A percentile compares a stretch with the other conserved stretches of the same genome.
Conservation (phyloP, 1,140 invertebrate genomes). For the Magallana gigas region DNA sequence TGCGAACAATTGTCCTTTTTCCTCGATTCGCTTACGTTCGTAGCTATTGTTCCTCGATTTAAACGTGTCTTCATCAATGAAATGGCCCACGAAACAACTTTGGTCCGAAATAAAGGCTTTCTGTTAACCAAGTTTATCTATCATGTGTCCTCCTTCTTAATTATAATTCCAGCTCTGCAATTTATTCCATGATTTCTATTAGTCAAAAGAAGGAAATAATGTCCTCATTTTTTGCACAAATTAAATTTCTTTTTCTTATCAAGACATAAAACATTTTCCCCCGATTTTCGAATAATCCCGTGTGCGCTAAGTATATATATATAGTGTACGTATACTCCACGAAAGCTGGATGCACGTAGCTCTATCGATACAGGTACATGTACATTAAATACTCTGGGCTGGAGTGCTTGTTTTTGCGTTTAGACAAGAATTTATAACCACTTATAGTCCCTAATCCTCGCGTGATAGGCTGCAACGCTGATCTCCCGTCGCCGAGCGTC, state of each 20-base stretch:
- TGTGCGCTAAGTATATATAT: neutral
- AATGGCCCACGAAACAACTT: no score
- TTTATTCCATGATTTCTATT: no score
- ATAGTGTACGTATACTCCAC: neutral
- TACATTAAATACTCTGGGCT: slow-evolving; percentile 7
- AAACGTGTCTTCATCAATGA: no score
- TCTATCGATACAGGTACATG: neutral
- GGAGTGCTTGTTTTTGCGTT: slow-evolving; percentile 30
- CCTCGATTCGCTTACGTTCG: no score
- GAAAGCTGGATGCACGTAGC: neutral
- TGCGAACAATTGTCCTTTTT: no score
- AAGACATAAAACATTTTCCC: neutral
- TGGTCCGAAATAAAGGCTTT: no score
- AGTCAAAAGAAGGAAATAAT: neutral
- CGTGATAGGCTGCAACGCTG: neutral
- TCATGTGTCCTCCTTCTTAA: no score
- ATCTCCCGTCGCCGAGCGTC: neutral
- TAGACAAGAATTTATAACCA: slow-evolving; percentile 36
- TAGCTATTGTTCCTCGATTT: no score
- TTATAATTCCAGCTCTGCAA: no score
- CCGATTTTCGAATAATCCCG: neutral
- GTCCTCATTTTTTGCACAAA: neutral
- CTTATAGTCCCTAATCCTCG: slow-evolving; percentile 22
- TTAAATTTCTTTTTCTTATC: neutral
- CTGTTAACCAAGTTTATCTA: no score